Evolutionary conservation across 2,888 invertebrate genomes (phyloP).

Genomic region (Macrophya alboannulata): DNA sequence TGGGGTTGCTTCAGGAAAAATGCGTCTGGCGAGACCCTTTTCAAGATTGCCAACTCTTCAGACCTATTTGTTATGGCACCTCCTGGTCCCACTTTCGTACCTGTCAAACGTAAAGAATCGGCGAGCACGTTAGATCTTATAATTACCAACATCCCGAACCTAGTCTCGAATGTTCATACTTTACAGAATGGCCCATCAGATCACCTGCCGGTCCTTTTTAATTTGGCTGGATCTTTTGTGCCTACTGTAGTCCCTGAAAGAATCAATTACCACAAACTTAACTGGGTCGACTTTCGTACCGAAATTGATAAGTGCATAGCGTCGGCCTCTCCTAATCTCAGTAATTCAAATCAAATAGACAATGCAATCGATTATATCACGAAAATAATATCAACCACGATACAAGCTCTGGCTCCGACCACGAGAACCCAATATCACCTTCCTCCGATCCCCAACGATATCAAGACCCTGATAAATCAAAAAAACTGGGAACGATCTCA

Average conservation of each 20-base stretch:
- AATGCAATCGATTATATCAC: no score
- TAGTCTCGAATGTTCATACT: conserved; percentile 57
- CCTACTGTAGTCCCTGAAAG: not conserved
- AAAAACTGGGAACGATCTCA: conserved; percentile 56
- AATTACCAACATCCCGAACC: conserved; percentile 64
- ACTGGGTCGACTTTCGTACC: conserved; percentile 62
- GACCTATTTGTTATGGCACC: conserved; percentile 61
- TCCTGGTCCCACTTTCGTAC: conserved; percentile 64
- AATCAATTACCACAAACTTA: conserved; percentile 58
- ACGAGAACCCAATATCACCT: not conserved
- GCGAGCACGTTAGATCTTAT: conserved; percentile 67
- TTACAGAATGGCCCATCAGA: conserved; percentile 66
- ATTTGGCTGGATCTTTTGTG: conserved; percentile 38
- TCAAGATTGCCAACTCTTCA: conserved; percentile 37
- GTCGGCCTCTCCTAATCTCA: no score
- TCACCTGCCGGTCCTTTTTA: conserved; percentile 64
- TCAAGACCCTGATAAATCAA: conserved; percentile 44
- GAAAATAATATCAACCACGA: no score
- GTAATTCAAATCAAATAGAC: no score
- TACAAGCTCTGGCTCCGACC: conserved; percentile 6
- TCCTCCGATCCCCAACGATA: conserved; percentile 45
- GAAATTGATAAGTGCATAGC: no score
- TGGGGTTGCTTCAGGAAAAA: conserved; percentile 65
- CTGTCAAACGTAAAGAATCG: conserved; percentile 61
- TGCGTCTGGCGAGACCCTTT: conserved; percentile 56